Evolutionary conservation across 2,797 vertebrate species (phyloP), one percentile per base, ranked within the genome.

Genomic region (Tokudaia tokunoshimensis): DNA sequence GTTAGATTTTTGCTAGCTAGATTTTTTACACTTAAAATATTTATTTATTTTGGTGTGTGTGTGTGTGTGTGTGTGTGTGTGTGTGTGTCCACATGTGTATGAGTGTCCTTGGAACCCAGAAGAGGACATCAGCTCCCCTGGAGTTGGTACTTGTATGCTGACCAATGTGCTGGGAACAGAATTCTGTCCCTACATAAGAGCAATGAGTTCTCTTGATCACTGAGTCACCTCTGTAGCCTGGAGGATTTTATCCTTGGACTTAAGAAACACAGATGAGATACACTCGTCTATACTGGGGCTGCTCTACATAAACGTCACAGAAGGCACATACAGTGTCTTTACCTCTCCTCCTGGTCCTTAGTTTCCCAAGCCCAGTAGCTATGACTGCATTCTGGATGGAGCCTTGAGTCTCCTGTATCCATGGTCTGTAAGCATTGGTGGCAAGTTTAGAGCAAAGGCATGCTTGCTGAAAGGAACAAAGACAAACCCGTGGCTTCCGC

Each of bases 361-460:
- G 47, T 78, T 79, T 19, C 26, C 52, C 50, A 52, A 89, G 88
- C 75, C 15, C 5, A 37, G 74, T 29, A 44, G 29, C 47, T 55
- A 11, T n/a, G 65, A 63, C 3, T 47, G 80, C 22, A 41, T 88
- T 55, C 79, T 50, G 61, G 89, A 79, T 50, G 61, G 89, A 79
- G 61, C 50, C 50, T 24, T 0, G 0, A 52, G 15, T 34, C 61
- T 37, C 41, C 17, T 52, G 55, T 29, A 70, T 5, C 22, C 24
- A 31, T 70, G 55, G 61, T 82, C 34, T 65, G 29, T 63, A 88
- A 94, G 87, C 47, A 50, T 57, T 6, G 2, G 72, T 65, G 24
- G 81, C 88, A 89, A 86, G 15, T 85, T 96, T 92, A 88, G 37
- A 93, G 65, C 8, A 81, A 95, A 95, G 76, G 1, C 7, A 29